phyloP scores from a whole-genome alignment of 2,113 vertebrate species.

The Gila orcuttii region DNA sequence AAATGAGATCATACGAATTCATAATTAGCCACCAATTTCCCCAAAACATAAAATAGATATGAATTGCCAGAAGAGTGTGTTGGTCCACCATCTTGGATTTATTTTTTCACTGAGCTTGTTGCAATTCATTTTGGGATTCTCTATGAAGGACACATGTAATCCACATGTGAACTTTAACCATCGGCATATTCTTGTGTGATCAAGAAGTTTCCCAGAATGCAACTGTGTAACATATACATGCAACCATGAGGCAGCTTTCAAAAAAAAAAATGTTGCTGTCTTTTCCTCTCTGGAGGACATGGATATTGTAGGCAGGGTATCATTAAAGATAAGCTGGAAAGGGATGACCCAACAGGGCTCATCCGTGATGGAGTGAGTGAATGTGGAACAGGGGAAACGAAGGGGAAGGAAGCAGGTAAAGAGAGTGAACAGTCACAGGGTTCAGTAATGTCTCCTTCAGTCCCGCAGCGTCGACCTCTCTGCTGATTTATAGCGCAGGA shows the following conservation, averaged over 20 bases:
- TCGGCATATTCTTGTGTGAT: neutral
- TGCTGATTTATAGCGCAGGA: neutral
- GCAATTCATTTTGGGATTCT: neutral
- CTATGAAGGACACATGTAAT: neutral
- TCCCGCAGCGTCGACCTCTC: conserved; percentile 53
- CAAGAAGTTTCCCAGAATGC: conserved; percentile 8
- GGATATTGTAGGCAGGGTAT: conserved; percentile 1
- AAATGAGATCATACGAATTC: neutral
- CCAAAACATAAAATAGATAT: neutral
- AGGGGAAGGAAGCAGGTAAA: conserved; percentile 60
- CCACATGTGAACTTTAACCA: conserved; percentile 23
- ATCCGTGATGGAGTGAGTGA: conserved; percentile 10
- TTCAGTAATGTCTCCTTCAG: conserved; percentile 55
- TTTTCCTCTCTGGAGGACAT: conserved; percentile 20
- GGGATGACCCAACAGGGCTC: conserved; percentile 12
- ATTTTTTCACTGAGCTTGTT: neutral
- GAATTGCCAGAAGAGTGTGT: neutral
- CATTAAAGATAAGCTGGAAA: conserved; percentile 32
- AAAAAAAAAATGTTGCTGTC: neutral
- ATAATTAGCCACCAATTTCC: neutral
- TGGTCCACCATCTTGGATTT: neutral
- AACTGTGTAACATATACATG: neutral
- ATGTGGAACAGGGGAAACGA: conserved; percentile 61
- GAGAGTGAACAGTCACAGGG: conserved; percentile 1
- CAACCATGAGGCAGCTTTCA: neutral